Percentiles rank a stretch among this genome's conserved stretches.
Conservation (phyloP, 2,113 vertebrate genomes). For the Poeciliopsis occidentalis region DNA sequence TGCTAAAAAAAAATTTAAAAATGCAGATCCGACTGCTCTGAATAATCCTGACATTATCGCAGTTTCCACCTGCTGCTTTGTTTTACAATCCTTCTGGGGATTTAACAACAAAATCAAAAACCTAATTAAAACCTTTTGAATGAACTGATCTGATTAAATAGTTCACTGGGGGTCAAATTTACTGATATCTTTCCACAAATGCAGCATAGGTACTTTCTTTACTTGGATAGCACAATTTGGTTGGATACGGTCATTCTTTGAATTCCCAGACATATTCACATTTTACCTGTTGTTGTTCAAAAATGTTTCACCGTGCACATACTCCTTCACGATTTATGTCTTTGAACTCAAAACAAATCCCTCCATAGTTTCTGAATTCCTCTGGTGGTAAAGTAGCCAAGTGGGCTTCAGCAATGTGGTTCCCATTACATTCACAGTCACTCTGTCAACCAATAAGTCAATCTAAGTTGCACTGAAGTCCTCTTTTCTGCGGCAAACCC, state of each 20-base stretch:
- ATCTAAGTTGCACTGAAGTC: conserved; percentile 57
- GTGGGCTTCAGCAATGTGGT: conserved; percentile 58
- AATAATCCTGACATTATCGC: conserved; percentile 8
- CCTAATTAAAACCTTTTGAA: neutral
- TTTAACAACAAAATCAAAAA: conserved; percentile 1
- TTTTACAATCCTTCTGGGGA: conserved; percentile 1
- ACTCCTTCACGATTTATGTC: conserved; percentile 75
- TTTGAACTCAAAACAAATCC: conserved; percentile 76
- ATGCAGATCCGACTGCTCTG: conserved; percentile 15
- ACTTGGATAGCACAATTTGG: conserved; percentile 15
- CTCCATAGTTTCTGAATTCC: conserved; percentile 74
- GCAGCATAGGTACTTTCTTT: neutral
- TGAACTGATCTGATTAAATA: conserved; percentile 6
- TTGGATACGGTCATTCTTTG: conserved; percentile 37
- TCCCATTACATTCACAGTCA: conserved; percentile 44
- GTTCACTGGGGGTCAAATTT: conserved; percentile 10
- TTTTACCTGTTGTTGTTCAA: conserved; percentile 63
- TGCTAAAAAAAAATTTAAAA: neutral
- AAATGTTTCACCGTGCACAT: conserved; percentile 60
- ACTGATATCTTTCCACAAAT: conserved; percentile 3
- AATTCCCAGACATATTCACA: conserved; percentile 73
- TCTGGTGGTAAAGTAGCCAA: conserved; percentile 70
- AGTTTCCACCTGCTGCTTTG: conserved; percentile 1
- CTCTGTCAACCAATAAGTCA: conserved; percentile 67
- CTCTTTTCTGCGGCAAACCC: conserved; percentile 36